phyloP scores from a whole-genome alignment of 2,797 vertebrate species.

The Protonibea diacanthus region DNA sequence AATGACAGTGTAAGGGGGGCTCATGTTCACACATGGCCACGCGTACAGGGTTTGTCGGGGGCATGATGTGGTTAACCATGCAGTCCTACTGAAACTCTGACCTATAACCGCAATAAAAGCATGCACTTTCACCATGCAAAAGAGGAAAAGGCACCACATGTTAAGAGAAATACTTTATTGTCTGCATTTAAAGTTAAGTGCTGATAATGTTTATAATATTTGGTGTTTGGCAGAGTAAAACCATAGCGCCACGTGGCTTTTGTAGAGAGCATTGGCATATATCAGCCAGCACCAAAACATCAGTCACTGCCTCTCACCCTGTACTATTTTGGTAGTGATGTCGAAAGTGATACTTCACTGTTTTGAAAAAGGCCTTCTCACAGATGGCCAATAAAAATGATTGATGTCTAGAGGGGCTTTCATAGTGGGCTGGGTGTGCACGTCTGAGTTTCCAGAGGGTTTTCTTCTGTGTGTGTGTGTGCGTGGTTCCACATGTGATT shows the following conservation, averaged over 20 bases:
- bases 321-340: conserved; percentile 77
- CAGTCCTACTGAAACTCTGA: conserved; percentile 10
- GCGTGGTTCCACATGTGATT: conserved; percentile 73
- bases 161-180: not conserved
- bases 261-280: conserved; percentile 33
- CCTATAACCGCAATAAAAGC: conserved; percentile 12
- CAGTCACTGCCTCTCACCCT: conserved; percentile 64
- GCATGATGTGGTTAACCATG: conserved; percentile 32
- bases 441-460: conserved; percentile 58
- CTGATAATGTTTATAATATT: conserved; percentile 18
- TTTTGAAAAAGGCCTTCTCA: conserved; percentile 79
- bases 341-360: conserved; percentile 84
- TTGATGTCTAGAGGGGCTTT: conserved; percentile 75
- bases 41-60: conserved; percentile 13
- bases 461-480: conserved; percentile 36
- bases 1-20: not conserved
- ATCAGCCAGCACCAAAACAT: conserved; percentile 54
- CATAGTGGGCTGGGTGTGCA: conserved; percentile 52
- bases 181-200: not conserved
- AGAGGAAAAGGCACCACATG: not conserved
- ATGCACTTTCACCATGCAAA: not conserved
- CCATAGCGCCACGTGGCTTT: conserved; percentile 13
- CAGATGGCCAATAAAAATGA: conserved; percentile 87
- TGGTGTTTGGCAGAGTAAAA: conserved; percentile 22
- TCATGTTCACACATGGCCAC: not conserved